These are phyloP conservation scores for Clarias batrachus DNA, from an alignment of 2,113 vertebrate genomes.

Conservation along the genomic window DNA sequence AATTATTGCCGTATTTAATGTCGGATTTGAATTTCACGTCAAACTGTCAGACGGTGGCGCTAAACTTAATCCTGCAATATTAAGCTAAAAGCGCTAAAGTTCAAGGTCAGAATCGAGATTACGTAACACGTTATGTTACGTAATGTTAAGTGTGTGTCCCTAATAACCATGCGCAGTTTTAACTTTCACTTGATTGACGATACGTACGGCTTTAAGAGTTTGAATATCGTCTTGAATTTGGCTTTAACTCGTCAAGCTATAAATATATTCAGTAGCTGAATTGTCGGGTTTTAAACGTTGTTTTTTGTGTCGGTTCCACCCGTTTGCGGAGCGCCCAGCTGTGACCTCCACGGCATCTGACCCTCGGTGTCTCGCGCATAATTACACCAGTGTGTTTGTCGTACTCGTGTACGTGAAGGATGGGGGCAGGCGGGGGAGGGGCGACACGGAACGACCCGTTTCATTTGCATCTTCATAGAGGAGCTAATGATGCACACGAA, in stretches of 20 bases:
- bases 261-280: not conserved
- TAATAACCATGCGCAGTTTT: too few relatives aligned
- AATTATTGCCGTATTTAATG: too few relatives aligned
- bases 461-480: slow-evolving; percentile 20
- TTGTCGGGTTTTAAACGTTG: not conserved
- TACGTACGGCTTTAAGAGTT: not conserved
- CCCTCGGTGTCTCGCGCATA: slow-evolving; percentile 10
- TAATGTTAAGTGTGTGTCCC: too few relatives aligned
- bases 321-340: not conserved
- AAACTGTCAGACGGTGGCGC: not conserved
- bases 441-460: not conserved
- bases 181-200: not conserved
- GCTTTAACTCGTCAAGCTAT: not conserved
- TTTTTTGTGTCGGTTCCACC: too few relatives aligned
- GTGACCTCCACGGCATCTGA: not conserved
- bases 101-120: not conserved
- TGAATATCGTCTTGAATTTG: not conserved
- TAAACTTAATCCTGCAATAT: too few relatives aligned
- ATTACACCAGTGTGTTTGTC: not conserved
- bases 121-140: too few relatives aligned
- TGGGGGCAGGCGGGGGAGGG: not conserved
- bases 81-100: not conserved
- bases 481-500: not conserved
- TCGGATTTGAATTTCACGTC: not conserved
- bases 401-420: not conserved